Evolutionary conservation across 1,140 invertebrate species (phyloP).

Genomic region (Trichonephila clavata): DNA sequence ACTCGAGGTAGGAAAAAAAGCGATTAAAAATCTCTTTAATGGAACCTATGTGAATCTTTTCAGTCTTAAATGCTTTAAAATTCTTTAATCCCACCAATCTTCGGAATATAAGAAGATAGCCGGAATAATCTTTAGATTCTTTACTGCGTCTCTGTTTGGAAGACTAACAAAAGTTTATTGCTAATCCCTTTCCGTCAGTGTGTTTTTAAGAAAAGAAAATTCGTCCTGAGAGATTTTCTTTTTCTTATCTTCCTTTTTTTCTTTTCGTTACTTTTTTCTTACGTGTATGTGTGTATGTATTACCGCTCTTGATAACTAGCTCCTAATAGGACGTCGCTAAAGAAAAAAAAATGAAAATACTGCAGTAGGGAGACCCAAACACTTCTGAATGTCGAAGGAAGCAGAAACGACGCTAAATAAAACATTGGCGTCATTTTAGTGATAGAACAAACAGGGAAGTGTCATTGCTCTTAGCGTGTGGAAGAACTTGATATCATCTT

Average conservation of each 20-base stretch:
- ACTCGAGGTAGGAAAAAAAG: background rate
- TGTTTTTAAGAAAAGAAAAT: conserved; percentile 58
- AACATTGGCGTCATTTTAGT: conserved; percentile 54
- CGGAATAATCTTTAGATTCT: conserved; percentile 49
- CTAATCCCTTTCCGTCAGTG: conserved; percentile 39
- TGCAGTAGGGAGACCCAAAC: background rate
- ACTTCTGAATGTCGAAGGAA: background rate
- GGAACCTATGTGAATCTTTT: conserved; percentile 46
- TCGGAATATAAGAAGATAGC: conserved; percentile 31
- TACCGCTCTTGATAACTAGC: conserved; percentile 35
- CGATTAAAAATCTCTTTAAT: conserved; percentile 53
- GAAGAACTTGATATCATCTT: conserved; percentile 63
- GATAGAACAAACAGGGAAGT: conserved; percentile 60
- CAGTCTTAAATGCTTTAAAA: conserved; percentile 54
- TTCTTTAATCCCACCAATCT: conserved; percentile 50
- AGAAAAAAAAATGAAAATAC: conserved; percentile 5
- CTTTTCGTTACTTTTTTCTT: background rate
- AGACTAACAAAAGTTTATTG: conserved; percentile 57
- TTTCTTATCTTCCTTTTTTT: background rate
- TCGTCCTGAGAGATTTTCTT: background rate
- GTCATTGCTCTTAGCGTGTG: conserved; percentile 52
- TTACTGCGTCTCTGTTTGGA: background rate
- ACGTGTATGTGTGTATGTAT: background rate
- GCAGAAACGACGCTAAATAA: conserved; percentile 35
- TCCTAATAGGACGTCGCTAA: background rate